Percentiles rank a stretch among this genome's conserved stretches.
Conservation (phyloP, 2,797 vertebrate species). For the Clamator glandarius region DNA sequence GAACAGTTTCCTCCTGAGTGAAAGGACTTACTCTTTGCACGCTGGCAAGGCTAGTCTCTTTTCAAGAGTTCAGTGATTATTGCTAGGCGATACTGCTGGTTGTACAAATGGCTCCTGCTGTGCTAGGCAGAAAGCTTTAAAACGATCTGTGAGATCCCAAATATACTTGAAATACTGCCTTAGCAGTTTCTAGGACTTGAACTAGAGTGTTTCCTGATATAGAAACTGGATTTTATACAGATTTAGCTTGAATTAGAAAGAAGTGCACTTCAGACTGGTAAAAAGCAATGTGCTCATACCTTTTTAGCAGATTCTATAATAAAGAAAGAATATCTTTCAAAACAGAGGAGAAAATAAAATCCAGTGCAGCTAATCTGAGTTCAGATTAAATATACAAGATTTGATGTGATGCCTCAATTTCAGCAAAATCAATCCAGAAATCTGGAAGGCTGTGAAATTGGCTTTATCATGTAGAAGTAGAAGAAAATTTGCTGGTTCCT, state of each 20-base stretch:
- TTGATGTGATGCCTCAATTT: background rate
- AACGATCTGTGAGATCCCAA: background rate
- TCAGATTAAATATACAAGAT: background rate
- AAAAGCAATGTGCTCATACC: background rate
- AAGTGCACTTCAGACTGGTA: background rate
- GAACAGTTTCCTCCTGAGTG: background rate
- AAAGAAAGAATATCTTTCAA: background rate
- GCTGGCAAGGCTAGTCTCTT: background rate
- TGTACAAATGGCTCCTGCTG: background rate
- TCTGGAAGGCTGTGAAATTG: background rate
- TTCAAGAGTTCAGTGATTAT: background rate
- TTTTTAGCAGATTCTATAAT: background rate
- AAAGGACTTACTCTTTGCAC: background rate
- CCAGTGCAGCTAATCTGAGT: background rate
- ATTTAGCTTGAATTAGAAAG: background rate
- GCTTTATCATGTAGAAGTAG: background rate
- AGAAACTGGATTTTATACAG: background rate
- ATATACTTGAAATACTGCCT: background rate
- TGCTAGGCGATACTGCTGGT: background rate
- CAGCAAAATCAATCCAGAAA: background rate
- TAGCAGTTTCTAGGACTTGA: background rate
- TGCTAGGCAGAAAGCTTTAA: constrained; percentile 17
- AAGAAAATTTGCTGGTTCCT: background rate
- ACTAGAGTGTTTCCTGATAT: background rate
- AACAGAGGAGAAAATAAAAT: background rate